phyloP scores from a whole-genome alignment of 2,113 vertebrate genomes.

The Mastomys natalensis region DNA sequence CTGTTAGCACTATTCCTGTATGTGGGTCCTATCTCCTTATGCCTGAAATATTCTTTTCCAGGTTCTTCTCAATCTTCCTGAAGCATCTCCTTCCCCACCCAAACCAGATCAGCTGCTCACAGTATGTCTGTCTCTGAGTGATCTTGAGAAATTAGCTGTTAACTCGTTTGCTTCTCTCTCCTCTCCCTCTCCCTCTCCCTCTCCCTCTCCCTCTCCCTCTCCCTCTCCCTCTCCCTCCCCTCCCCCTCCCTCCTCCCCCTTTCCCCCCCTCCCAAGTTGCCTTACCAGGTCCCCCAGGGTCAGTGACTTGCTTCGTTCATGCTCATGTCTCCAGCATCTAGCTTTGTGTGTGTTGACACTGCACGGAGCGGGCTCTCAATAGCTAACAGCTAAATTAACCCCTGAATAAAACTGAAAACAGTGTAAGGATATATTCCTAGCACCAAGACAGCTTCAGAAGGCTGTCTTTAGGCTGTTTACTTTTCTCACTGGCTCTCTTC shows the following conservation, averaged over 20 bases:
- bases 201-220: background rate
- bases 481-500: background rate
- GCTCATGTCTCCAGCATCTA: background rate
- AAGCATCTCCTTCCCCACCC: background rate
- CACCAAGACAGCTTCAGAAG: background rate
- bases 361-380: background rate
- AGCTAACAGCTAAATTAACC: background rate
- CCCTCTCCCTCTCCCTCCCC: background rate
- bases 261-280: too few relatives aligned
- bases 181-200: background rate
- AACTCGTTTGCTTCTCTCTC: background rate
- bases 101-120: background rate
- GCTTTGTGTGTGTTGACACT: background rate
- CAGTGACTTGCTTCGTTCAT: background rate
- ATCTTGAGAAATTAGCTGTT: slow-evolving; percentile 4
- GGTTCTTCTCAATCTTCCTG: background rate
- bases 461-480: background rate
- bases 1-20: background rate
- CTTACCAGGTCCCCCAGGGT: background rate
- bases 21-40: background rate
- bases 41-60: background rate
- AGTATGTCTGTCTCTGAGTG: background rate
- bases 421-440: background rate
- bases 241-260: background rate
- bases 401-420: background rate